phyloP scores from a whole-genome alignment of 2,113 vertebrate species.

The Choloepus hoffmanni region DNA sequence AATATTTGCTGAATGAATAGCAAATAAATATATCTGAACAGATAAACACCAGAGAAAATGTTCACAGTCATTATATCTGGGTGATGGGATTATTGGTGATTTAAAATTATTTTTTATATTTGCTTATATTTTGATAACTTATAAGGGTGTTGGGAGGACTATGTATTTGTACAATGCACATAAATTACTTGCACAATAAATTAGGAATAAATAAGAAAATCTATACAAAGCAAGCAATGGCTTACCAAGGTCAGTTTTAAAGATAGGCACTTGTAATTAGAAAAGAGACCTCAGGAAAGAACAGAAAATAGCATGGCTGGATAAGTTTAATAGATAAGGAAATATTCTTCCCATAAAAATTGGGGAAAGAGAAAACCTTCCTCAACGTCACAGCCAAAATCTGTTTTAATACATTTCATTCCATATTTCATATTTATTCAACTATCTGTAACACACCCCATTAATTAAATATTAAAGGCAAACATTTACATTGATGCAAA shows the following conservation, averaged over 20 bases:
- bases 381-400: slow-evolving; percentile 20
- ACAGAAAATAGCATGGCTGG: background rate
- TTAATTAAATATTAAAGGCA: slow-evolving; percentile 62
- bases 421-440: slow-evolving; percentile 39
- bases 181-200: slow-evolving; percentile 55
- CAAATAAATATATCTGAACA: slow-evolving; percentile 67
- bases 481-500: slow-evolving; percentile 60
- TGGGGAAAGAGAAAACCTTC: background rate
- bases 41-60: slow-evolving; percentile 62
- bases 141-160: too few relatives aligned
- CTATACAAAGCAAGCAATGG: slow-evolving; percentile 56
- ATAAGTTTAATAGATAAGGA: background rate
- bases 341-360: background rate
- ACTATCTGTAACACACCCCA: slow-evolving; percentile 48
- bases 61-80: slow-evolving; percentile 53
- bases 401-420: background rate
- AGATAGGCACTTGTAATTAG: slow-evolving; percentile 45
- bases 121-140: too few relatives aligned
- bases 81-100: slow-evolving; percentile 61
- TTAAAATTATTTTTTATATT: slow-evolving; percentile 62
- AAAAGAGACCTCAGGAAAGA: background rate
- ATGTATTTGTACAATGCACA: background rate
- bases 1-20: slow-evolving; percentile 62
- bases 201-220: slow-evolving; percentile 40
- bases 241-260: slow-evolving; percentile 64